Evolutionary conservation across 2,888 invertebrate genomes (phyloP).

Genomic region (Terebella lapidaria): DNA sequence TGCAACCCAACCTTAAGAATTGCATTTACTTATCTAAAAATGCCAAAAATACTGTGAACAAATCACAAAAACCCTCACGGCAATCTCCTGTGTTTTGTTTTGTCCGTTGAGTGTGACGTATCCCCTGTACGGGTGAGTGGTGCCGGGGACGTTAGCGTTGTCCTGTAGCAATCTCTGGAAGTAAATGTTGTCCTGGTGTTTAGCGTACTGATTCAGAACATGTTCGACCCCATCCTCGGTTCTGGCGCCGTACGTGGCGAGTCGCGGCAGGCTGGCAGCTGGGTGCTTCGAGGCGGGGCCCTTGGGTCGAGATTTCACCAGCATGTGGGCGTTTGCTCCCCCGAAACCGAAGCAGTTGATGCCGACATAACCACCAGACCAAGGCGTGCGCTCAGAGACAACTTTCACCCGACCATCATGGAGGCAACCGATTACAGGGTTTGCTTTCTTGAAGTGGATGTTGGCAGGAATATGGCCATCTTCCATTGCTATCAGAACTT

Average conservation of each 20-base stretch:
- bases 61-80: too few species aligned
- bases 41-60: too few species aligned
- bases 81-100: not conserved
- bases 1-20: too few species aligned
- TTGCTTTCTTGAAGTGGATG: slow-evolving; percentile 78
- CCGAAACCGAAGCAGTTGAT: slow-evolving; percentile 96
- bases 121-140: not conserved
- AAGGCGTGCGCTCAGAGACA: slow-evolving; percentile 1
- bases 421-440: slow-evolving; percentile 79
- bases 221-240: slow-evolving; percentile 5
- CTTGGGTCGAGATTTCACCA: slow-evolving; percentile 26
- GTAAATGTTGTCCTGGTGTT: not conserved
- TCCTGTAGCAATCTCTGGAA: slow-evolving; percentile 1
- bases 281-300: slow-evolving; percentile 10
- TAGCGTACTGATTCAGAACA: not conserved
- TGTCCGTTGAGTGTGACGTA: not conserved
- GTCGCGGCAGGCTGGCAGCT: not conserved
- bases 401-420: slow-evolving; percentile 74
- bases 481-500: slow-evolving; percentile 29
- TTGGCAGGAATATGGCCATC: slow-evolving; percentile 59
- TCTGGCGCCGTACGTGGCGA: not conserved
- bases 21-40: too few species aligned
- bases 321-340: slow-evolving; percentile 58
- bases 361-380: slow-evolving; percentile 78
- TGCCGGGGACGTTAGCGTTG: not conserved